Conservation (phyloP, 2,113 vertebrate species). For the Sturnus vulgaris region DNA sequence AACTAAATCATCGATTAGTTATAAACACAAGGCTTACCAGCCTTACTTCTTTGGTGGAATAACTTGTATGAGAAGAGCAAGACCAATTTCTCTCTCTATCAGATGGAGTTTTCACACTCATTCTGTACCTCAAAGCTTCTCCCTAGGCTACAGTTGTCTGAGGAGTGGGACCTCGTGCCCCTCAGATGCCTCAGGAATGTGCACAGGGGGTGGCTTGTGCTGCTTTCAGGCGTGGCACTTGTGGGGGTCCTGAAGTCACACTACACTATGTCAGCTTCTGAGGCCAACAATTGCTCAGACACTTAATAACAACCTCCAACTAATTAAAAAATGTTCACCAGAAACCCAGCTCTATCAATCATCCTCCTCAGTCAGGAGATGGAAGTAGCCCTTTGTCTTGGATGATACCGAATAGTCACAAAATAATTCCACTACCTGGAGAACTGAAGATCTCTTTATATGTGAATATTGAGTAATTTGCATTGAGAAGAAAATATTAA, state of each 20-base stretch:
- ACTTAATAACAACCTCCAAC: background rate
- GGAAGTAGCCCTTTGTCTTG: background rate
- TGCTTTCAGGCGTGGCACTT: background rate
- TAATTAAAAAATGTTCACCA: background rate
- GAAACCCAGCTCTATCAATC: background rate
- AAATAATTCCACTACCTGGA: background rate
- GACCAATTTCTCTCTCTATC: background rate
- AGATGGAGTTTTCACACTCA: background rate
- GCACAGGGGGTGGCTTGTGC: fast-evolving
- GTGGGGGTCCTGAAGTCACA: background rate
- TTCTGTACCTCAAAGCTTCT: background rate
- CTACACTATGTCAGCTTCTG: background rate
- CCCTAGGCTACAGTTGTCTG: background rate
- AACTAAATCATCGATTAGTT: background rate
- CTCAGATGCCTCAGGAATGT: background rate
- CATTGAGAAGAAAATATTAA: background rate
- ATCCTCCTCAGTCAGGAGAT: background rate
- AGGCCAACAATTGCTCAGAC: background rate
- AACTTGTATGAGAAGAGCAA: background rate
- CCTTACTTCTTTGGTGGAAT: background rate
- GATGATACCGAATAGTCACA: background rate
- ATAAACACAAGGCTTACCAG: background rate
- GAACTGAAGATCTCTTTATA: background rate
- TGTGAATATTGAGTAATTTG: background rate
- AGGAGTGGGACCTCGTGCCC: background rate